Base-by-base conservation (phyloP, 2,113 vertebrate species). In the Dinomys branickii region DNA sequence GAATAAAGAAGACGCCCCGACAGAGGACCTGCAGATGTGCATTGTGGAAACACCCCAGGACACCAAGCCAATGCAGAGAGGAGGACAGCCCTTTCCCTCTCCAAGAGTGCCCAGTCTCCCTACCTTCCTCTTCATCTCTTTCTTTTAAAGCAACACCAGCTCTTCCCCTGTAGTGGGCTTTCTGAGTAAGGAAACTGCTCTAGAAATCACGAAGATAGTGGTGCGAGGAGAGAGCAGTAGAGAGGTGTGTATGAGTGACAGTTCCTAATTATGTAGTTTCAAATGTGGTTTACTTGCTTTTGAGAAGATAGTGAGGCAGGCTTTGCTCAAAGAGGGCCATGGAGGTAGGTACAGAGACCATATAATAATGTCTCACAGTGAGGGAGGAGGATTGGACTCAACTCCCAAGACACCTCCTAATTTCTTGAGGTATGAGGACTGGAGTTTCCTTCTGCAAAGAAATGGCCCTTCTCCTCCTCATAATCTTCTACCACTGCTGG, bases 21-120 rank as follows among this genome's bases (percentile, higher is more conserved):
- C 0, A 3, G 59, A 47, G 8, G 28, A 22, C 4, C n/a, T 35
- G 47, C 7, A 24, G 19, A 41, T 0, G 0, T 3, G 7, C 24
- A 19, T 4, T 9, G 9, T 5, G 24, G 65, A 52, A 47, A 50
- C 0, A 2, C 7, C 59, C 6, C 17, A 52, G 38, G 12, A 95
- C 11, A 17, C 41, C 24, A 41, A n/a, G 63, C 13, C 26, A 3
- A 4, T 12, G 0, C 16, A 4, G 61, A 41, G 47, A 80, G 71
- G 47, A 58, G 54, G 77, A 16, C 11, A 28, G 19, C 10, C 28
- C 4, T n/a, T 41, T 30, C 10, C 7, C 11, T 30, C 11, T n/a
- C 88, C 61, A 19, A 61, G 35, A 19, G 26, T n/a, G 61, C 3
- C 61, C 38, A 3, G 58, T 41, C 1, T 61, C 24, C 30, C 11